A percentile compares a stretch with the other conserved stretches of the same genome.
Evolutionary conservation across 1,140 invertebrate genomes (phyloP).

Genomic region (Listronotus bonariensis): DNA sequence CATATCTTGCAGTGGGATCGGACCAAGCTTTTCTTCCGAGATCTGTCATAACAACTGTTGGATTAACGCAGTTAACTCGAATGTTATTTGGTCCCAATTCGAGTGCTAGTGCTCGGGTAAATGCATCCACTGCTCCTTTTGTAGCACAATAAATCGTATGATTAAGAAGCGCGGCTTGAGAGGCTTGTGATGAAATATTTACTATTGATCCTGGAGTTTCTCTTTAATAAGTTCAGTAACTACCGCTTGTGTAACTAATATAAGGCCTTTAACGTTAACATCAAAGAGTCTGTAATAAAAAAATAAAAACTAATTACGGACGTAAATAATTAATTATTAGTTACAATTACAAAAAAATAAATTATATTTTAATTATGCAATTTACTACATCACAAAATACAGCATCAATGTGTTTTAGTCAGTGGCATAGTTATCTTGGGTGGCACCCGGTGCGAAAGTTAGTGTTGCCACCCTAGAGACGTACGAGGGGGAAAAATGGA

Average conservation of each 20-base stretch:
- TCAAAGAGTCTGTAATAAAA: conserved; percentile 69
- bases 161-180: conserved; percentile 69
- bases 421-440: no score
- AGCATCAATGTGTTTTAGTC: no score
- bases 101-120: conserved; percentile 77
- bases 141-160: conserved; percentile 65
- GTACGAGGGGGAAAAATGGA: no score
- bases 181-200: conserved; percentile 85
- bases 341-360: no score
- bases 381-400: no score
- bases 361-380: no score
- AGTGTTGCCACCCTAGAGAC: no score
- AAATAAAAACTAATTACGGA: no score
- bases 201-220: conserved; percentile 79
- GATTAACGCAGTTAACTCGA: conserved; percentile 87
- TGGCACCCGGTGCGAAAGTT: no score
- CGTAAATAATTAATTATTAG: no score
- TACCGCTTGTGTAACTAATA: conserved; percentile 82
- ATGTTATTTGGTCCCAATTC: conserved; percentile 87
- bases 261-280: conserved; percentile 82
- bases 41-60: conserved; percentile 86
- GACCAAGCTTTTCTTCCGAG: conserved; percentile 84
- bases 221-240: conserved; percentile 72
- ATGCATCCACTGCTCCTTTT: conserved; percentile 69
- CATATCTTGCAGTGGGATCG: conserved; percentile 70